Evolutionary conservation across 2,888 invertebrate genomes (phyloP).

Genomic region (Agrotis ipsilon): DNA sequence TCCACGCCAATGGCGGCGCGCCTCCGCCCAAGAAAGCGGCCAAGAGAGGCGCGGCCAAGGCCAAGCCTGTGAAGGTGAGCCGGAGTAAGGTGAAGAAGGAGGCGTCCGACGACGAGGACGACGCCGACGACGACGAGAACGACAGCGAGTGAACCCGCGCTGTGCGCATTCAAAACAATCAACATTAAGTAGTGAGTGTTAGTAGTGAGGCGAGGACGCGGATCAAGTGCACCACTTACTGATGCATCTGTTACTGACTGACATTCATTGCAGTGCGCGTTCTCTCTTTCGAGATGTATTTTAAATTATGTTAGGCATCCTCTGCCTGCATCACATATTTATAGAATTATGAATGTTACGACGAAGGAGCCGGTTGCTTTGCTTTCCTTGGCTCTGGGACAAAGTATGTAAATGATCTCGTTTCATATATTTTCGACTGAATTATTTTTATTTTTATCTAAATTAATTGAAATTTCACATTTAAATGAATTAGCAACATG

Average conservation of each 20-base stretch:
- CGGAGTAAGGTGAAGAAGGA: conserved; percentile 75
- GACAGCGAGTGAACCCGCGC: conserved; percentile 78
- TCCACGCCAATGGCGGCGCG: conserved; percentile 93
- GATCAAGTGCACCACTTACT: conserved; percentile 3
- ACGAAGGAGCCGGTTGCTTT: neutral
- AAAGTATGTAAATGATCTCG: conserved; percentile 1
- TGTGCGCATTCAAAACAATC: conserved; percentile 33
- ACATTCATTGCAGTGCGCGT: conserved; percentile 34
- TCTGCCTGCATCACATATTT: neutral
- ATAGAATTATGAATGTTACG: neutral
- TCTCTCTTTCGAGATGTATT: conserved; percentile 6
- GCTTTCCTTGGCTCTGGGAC: neutral
- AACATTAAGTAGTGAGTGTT: conserved; percentile 51
- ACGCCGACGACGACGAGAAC: conserved; percentile 89
- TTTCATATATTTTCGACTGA: conserved; percentile 21
- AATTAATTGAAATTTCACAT: conserved; percentile 4
- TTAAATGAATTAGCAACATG: neutral
- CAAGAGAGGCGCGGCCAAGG: conserved; percentile 81
- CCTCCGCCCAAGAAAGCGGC: conserved; percentile 84
- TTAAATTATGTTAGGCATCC: conserved; percentile 3
- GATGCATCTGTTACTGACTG: conserved; percentile 43
- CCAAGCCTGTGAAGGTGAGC: conserved; percentile 65
- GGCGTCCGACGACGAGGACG: conserved; percentile 87
- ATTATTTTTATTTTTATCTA: conserved; percentile 8
- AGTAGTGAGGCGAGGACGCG: conserved; percentile 11